A percentile compares a stretch with the other conserved stretches of the same genome.
phyloP scores from a whole-genome alignment of 2,113 vertebrate species.

The Callipepla squamata region DNA sequence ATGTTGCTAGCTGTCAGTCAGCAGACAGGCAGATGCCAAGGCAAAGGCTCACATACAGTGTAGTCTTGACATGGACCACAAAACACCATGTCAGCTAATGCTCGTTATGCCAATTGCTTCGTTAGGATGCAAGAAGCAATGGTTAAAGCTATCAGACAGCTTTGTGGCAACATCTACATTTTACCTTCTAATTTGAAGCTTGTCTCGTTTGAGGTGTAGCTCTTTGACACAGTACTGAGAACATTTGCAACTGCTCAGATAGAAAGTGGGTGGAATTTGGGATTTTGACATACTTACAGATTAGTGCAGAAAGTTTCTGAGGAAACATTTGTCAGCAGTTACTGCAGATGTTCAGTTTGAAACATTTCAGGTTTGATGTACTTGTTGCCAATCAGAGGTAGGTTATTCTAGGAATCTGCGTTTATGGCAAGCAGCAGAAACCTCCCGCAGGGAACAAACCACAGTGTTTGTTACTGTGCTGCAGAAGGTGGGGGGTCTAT shows the following conservation, averaged over 20 bases:
- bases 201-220: not conserved
- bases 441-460: not conserved
- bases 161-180: not conserved
- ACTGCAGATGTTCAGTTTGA: not conserved
- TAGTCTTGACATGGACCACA: not conserved
- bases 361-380: not conserved
- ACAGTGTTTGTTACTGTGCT: not conserved
- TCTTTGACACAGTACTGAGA: not conserved
- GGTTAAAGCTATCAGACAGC: not conserved
- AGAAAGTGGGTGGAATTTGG: not conserved
- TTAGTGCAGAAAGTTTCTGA: not conserved
- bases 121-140: not conserved
- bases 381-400: not conserved
- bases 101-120: not conserved
- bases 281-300: not conserved
- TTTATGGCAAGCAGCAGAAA: not conserved
- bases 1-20: not conserved
- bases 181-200: not conserved
- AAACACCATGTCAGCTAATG: not conserved
- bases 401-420: not conserved
- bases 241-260: not conserved
- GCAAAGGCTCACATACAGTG: not conserved
- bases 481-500: not conserved
- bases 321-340: not conserved
- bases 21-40: not conserved